Evolutionary conservation across 2,113 vertebrate genomes (phyloP).

Genomic region (Rhombomys opimus): DNA sequence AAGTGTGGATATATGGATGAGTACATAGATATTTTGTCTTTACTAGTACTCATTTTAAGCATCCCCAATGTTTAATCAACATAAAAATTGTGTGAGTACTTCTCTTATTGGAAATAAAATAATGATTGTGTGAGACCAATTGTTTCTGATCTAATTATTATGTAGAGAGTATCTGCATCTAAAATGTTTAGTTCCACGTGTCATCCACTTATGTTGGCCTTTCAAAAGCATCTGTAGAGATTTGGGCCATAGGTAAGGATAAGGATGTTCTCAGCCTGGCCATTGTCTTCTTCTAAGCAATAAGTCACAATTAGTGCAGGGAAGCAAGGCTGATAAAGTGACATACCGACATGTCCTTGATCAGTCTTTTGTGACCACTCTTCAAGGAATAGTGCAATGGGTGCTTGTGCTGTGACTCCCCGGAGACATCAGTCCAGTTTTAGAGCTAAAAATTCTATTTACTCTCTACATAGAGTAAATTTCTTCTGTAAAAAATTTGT

Average conservation of each 20-base stretch:
- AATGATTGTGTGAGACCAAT: not conserved
- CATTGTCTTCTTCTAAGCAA: not conserved
- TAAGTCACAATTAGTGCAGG: slow-evolving; percentile 49
- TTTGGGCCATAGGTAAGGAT: not conserved
- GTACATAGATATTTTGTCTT: not conserved
- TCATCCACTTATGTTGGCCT: not conserved
- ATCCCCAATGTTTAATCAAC: not conserved
- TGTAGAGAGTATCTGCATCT: not conserved
- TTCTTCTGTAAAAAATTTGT: slow-evolving; percentile 24
- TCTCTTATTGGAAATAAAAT: not conserved
- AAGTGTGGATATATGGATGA: not conserved
- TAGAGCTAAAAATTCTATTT: slow-evolving; percentile 32
- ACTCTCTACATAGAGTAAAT: slow-evolving; percentile 11
- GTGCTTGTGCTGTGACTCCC: slow-evolving; percentile 48
- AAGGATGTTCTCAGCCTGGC: not conserved
- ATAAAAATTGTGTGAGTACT: not conserved
- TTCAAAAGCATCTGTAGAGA: not conserved
- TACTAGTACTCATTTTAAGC: slow-evolving; percentile 1
- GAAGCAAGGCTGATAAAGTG: slow-evolving; percentile 13
- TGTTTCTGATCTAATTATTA: not conserved
- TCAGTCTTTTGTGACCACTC: slow-evolving; percentile 45
- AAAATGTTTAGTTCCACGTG: not conserved
- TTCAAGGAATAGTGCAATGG: not conserved
- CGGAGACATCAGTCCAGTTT: slow-evolving; percentile 13
- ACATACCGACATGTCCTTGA: slow-evolving; percentile 36